Evolutionary conservation across 2,888 invertebrate genomes (phyloP), one percentile per base, ranked within the genome.

Genomic region (Zaprionus obscuricornis): DNA sequence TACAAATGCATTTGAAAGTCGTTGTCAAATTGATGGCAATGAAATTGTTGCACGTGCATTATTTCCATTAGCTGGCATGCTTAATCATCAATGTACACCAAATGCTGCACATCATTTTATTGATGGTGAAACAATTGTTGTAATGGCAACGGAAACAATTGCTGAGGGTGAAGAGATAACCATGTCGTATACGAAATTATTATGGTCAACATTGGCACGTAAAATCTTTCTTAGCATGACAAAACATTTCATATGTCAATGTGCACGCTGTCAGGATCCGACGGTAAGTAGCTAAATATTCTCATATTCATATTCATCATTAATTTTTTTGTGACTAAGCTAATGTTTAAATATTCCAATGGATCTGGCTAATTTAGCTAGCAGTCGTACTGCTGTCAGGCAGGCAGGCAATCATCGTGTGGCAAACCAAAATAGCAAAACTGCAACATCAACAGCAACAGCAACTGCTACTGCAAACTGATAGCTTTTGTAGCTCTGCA

Each of bases 41-140:
- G 88, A 90, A 66, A 82, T 87, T 37, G 91, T 92, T 55, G 90
- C 93, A 20, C 91, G 94, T 33, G 94, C 93, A 31, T 90, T 95
- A 51, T 95, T 94, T 86, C 92, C 94, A 1, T 92, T 92, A 56
- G 93, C 94, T 0, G 93, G 94, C 3, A 91, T 95, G 88, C 91
- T 95, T 89, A 92, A 94, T 74, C 95, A 95, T 83, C 92, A 93
- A 77, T 95, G 95, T 84, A 92, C 91, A 43, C 93, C 95, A 18
- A 95, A 95, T 86, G 94, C 95, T 0, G 92, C 92, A 47, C 95
- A 95, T 82, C 91, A 92, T 51, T 94, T 93, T 26, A 92, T 92
- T 33, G 91, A 92, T 37, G 92, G 92, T 14, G 91, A 92, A 79
- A 89, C 91, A 63, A 91, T 95, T 55, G 92, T 92, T 8, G 89